A percentile compares a stretch with the other conserved stretches of the same genome.
phyloP scores from a whole-genome alignment of 64 coral and sea anemone genomes.

The Anthopleura sola region DNA sequence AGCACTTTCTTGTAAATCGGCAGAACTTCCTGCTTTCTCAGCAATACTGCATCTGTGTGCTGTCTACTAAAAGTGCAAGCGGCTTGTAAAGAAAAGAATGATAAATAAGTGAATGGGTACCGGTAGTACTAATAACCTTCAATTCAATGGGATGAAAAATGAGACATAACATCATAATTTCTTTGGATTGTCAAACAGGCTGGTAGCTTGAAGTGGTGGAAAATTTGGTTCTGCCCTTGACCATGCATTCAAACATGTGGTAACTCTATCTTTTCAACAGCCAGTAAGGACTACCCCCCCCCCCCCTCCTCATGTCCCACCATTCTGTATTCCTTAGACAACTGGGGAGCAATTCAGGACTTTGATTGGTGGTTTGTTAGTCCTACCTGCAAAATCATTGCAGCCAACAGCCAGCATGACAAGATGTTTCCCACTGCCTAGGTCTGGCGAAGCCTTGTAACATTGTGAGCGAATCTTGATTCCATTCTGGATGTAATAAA shows the following conservation, averaged over 20 bases:
- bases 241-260: too few species aligned
- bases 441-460: not conserved
- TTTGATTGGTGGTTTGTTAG: not conserved
- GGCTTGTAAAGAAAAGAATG: not conserved
- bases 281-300: too few species aligned
- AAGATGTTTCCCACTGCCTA: not conserved
- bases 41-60: constrained; percentile 22
- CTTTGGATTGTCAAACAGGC: too few species aligned
- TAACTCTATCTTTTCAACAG: too few species aligned
- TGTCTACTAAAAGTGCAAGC: not conserved
- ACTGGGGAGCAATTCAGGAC: not conserved
- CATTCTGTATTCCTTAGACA: too few species aligned
- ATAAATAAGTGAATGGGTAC: too few species aligned
- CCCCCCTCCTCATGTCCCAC: too few species aligned
- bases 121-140: too few species aligned
- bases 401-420: not conserved
- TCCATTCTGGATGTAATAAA: not conserved
- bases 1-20: constrained; percentile 46
- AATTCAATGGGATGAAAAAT: too few species aligned
- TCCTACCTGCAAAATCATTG: not conserved
- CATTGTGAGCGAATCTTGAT: not conserved
- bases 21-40: constrained; percentile 9
- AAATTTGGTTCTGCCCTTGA: too few species aligned
- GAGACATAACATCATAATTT: too few species aligned
- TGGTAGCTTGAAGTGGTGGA: too few species aligned